Evolutionary conservation across 2,797 vertebrate genomes (phyloP), one percentile per base, ranked within the genome.

Genomic region (Pempheris klunzingeri): DNA sequence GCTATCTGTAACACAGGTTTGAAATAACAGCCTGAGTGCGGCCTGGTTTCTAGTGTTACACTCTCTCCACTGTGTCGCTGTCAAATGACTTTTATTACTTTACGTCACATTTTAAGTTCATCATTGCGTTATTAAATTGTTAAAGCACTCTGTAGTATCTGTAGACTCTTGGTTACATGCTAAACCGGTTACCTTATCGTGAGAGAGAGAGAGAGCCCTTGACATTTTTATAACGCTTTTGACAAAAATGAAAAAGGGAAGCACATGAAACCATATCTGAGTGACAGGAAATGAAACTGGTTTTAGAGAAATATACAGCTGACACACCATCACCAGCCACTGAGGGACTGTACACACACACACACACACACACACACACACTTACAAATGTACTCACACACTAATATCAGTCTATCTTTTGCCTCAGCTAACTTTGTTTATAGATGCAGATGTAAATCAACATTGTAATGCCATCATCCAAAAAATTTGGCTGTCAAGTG

Each of bases 211-310:
- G 3, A 13, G 18, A 13, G 52, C 30, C 38, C 32, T 61, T 7
- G 24, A 47, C 52, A n/a, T 63, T 66, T 84, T 41, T 47, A 24
- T 52, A 15, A 73, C 60, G 77, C 70, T 47, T 83, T 74, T 83
- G 53, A 70, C 47, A 67, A 80, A 83, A 81, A 83, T 85, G 60
- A 85, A 90, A 77, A 86, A 86, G 64, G 88, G 88, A 88, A 90
- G 84, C 78, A 36, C 43, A 38, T 65, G 54, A 83, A 83, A 85
- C 75, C 34, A 67, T 81, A 80, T 78, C 46, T 58, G 74, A 77
- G 84, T 64, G 87, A 86, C 85, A 91, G 92, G 90, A 92, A 91
- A 91, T 91, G 84, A 92, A 92, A 90, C 75, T 61, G 71, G 61
- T 83, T 90, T 86, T 84, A 88, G 77, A 89, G 90, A 89, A 88